Conservation (phyloP, 2,797 vertebrate genomes). For the Myotis daubentonii region DNA sequence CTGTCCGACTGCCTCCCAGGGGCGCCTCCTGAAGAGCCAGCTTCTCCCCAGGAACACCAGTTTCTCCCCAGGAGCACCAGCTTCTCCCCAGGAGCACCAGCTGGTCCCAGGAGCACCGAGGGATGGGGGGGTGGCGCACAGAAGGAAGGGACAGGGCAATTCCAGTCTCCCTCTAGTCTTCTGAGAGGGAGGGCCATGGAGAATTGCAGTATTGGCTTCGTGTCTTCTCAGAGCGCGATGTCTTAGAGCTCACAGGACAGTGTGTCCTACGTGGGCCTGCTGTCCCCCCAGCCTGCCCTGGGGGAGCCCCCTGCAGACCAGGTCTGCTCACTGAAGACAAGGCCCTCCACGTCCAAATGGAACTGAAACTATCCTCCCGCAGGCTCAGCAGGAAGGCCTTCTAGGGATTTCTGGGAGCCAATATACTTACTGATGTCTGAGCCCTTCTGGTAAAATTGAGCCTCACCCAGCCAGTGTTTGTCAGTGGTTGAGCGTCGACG, state of each 20-base stretch:
- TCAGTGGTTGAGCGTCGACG: too few species aligned
- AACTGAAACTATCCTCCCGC: neutral
- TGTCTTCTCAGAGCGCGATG: neutral
- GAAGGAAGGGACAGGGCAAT: neutral
- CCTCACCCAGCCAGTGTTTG: neutral
- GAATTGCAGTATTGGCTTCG: neutral
- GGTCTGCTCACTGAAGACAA: neutral
- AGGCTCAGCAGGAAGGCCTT: neutral
- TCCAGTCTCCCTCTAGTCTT: neutral
- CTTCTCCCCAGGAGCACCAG: neutral
- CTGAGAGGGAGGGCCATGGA: neutral
- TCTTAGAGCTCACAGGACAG: neutral
- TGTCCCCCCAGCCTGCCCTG: too few species aligned
- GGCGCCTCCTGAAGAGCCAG: accelerated
- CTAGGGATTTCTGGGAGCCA: neutral
- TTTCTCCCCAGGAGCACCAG: accelerated
- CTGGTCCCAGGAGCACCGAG: accelerated
- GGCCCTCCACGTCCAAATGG: neutral
- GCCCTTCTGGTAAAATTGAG: neutral
- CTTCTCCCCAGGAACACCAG: neutral
- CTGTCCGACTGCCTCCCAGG: accelerated
- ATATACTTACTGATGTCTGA: neutral
- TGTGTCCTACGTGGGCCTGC: neutral
- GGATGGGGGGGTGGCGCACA: too few species aligned
- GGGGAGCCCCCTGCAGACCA: too few species aligned